Base-by-base conservation (phyloP, 2,888 invertebrate genomes). In the Phaonia tiefii region DNA sequence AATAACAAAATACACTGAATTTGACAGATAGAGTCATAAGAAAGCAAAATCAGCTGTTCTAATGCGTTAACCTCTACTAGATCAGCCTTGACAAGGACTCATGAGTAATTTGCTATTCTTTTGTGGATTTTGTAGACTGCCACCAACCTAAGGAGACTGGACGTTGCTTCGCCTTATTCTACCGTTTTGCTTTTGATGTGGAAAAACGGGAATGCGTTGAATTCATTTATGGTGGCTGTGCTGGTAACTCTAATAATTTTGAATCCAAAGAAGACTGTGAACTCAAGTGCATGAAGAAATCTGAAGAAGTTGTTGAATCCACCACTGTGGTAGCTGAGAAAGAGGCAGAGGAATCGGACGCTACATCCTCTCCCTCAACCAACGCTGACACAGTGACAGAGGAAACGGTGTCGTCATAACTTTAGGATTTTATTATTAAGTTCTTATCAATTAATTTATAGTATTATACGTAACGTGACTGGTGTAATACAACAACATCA, bases 191-290 rank as follows among this genome's bases (percentile, higher is more conserved):
- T 77, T 89, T 85, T 84, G 88, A 88, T 83, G 82, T 88, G 81
- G 89, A 89, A 17, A 87, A 79, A 11, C 77, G 85, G 1, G 56
- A 92, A 88, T 97, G 97, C 88, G 92, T 93, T 63, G 93, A 94
- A 66, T 97, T 97, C 89, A 92, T 92, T 70, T 97, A 95, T 88
- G 95, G 96, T 11, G 94, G 94, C 7, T 94, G 94, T 85, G 91
- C 94, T 66, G 96, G 96, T n/a, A 97, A 96, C 87, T 92, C 93
- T 83, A 97, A 97, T 88, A 95, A 95, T 87, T 96, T 96, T 88
- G 91, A 93, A 65, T 92, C 93, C 1, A 90, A 91, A 60, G 92
- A 93, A 15, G 94, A 94, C 76, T 96, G 95, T 85, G 92, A 92
- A 79, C 89, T 91, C 37, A 91, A 92, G 15, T 95, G 95, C 84